Conservation (phyloP, 2,113 vertebrate genomes). For the Pseudopodoces humilis region DNA sequence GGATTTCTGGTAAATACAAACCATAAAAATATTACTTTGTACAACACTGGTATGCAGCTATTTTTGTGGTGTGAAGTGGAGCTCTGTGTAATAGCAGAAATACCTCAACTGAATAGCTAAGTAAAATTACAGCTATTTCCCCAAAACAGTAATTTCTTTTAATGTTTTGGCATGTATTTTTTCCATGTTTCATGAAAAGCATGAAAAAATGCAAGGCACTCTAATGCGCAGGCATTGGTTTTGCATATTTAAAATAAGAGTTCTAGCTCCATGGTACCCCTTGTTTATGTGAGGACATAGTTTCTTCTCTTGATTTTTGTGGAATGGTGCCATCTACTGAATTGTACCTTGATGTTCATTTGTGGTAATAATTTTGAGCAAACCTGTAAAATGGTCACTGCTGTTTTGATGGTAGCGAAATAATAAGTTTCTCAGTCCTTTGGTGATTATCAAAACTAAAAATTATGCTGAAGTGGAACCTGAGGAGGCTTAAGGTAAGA, state of each 20-base stretch:
- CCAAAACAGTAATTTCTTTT: not conserved
- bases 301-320: not conserved
- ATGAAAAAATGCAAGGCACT: not conserved
- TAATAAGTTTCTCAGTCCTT: not conserved
- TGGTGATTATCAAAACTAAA: not conserved
- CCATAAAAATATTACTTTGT: not conserved
- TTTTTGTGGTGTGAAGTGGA: not conserved
- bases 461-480: not conserved
- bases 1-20: not conserved
- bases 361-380: not conserved
- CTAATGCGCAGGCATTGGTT: not conserved
- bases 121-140: not conserved
- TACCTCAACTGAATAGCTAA: not conserved
- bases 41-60: not conserved
- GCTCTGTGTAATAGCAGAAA: not conserved
- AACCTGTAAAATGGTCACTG: not conserved
- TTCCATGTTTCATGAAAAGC: not conserved
- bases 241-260: not conserved
- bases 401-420: not conserved
- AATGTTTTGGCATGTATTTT: not conserved
- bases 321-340: slow-evolving; percentile 58
- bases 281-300: not conserved
- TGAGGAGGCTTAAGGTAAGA: not conserved
- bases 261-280: not conserved
- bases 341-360: not conserved